These are phyloP conservation scores for Drosophila tsacasi DNA, from an alignment of 1,140 invertebrate genomes.

Conservation along the genomic window DNA sequence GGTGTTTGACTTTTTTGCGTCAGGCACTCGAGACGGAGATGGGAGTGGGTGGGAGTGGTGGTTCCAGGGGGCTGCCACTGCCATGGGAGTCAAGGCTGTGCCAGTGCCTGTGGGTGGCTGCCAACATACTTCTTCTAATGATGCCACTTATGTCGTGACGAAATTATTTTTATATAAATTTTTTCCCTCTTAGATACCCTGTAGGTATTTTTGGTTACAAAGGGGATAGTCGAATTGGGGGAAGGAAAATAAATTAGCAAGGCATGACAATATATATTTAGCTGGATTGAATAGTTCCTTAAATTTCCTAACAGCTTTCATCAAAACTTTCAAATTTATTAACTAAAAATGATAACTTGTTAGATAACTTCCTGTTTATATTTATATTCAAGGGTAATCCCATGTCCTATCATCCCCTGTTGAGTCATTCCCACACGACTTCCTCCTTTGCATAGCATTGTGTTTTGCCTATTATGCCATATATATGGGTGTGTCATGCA, in stretches of 20 bases:
- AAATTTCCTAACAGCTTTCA: no score
- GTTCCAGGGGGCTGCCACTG: neutral
- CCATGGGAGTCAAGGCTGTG: slow-evolving; percentile 31
- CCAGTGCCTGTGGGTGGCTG: slow-evolving; percentile 33
- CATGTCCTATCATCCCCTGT: neutral
- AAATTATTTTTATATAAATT: slow-evolving; percentile 79
- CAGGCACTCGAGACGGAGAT: slow-evolving; percentile 70
- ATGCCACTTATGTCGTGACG: slow-evolving; percentile 83
- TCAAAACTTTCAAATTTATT: neutral
- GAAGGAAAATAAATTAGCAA: neutral
- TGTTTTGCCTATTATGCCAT: slow-evolving; percentile 40
- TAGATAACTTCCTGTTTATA: neutral
- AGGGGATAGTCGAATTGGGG: neutral
- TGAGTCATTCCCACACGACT: slow-evolving; percentile 14
- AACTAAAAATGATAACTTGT: neutral
- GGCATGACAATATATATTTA: no score
- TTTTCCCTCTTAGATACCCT: slow-evolving; percentile 55
- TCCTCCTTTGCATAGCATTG: slow-evolving; percentile 15
- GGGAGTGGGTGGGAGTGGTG: neutral
- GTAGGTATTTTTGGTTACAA: neutral
- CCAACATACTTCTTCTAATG: slow-evolving; percentile 77
- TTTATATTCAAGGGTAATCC: neutral
- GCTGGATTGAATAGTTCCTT: no score
- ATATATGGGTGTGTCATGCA: slow-evolving; percentile 28
- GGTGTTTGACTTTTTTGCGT: slow-evolving; percentile 79